phyloP scores from a whole-genome alignment of 2,797 vertebrate genomes.

The Alectoris magna region DNA sequence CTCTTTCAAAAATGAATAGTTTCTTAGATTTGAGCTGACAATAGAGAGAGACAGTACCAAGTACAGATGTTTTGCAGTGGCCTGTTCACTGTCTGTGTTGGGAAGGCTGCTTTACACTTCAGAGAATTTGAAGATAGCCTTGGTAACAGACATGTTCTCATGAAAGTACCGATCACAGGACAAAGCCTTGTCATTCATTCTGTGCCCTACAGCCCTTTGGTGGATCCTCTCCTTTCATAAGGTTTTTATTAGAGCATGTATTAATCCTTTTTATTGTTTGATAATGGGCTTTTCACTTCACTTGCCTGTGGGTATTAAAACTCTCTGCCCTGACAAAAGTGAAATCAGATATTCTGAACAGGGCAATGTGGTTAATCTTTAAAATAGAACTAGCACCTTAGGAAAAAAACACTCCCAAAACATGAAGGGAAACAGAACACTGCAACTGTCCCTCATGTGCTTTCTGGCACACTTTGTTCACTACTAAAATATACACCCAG shows the following conservation, averaged over 20 bases:
- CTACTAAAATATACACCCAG: not conserved
- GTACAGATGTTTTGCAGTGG: not conserved
- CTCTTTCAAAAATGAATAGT: not conserved
- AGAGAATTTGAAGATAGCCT: not conserved
- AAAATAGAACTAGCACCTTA: not conserved
- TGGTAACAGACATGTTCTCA: not conserved
- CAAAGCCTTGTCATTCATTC: not conserved
- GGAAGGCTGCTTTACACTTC: not conserved
- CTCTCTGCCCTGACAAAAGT: not conserved
- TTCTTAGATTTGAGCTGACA: slow-evolving; percentile 20
- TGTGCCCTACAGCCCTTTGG: not conserved
- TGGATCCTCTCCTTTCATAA: not conserved
- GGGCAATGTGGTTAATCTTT: not conserved
- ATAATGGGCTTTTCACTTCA: slow-evolving; percentile 23
- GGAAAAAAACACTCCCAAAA: not conserved
- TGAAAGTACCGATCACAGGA: not conserved
- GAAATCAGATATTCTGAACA: not conserved
- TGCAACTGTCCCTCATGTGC: not conserved
- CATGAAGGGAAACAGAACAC: not conserved
- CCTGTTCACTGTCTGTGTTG: slow-evolving; percentile 1
- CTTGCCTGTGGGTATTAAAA: not conserved
- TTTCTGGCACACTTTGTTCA: not conserved
- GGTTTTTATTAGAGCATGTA: not conserved
- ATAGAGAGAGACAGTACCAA: not conserved
- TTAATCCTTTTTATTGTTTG: slow-evolving; percentile 30